Evolutionary conservation across 1,140 invertebrate genomes (phyloP), one percentile per base, ranked within the genome.

Genomic region (Drosophila pectinifera): DNA sequence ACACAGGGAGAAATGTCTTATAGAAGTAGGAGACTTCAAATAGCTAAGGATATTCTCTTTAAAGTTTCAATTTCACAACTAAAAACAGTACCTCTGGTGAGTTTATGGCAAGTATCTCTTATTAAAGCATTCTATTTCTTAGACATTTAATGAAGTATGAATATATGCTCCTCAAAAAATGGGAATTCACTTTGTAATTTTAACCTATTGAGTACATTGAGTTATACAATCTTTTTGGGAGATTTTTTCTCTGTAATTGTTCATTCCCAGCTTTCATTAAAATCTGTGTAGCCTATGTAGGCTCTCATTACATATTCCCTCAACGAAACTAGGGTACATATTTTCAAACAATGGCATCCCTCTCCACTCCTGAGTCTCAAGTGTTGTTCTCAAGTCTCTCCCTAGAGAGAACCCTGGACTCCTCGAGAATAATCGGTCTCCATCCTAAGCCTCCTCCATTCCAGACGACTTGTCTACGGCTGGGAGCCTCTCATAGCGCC

Each of bases 401-500:
- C 3, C 20, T 4, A 22, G 31, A 11, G 4, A 36, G 49, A 5
- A 22, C 13, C 49, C 18, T 22, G 20, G 31, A 3, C 20, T 4
- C 49, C 18, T 36, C 13, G 49, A 36, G n/a, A 26, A 22, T 39
- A 57, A 72, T 72, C 49, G 34, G 11, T 10, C 10, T 2, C 20
- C 43, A 14, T 20, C 24, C 45, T n/a, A 26, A 42, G 41, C 14
- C 16, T 22, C 16, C 26, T 16, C 10, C 14, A 36, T n/a, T 45
- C 7, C 6, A 64, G 24, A 14, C 39, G 18, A n/a, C 22, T 67
- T 38, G 36, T 18, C 51, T 20, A 16, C 22, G 13, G 45, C 10
- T 6, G 43, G 24, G 0, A 63, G 38, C 20, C 53, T 36, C 51
- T 56, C 45, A 65, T 58, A 36, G 31, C 53, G 38, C 28, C 53